Evolutionary conservation across 1,140 invertebrate species (phyloP).

Genomic region (Scaptodrosophila lebanonensis): DNA sequence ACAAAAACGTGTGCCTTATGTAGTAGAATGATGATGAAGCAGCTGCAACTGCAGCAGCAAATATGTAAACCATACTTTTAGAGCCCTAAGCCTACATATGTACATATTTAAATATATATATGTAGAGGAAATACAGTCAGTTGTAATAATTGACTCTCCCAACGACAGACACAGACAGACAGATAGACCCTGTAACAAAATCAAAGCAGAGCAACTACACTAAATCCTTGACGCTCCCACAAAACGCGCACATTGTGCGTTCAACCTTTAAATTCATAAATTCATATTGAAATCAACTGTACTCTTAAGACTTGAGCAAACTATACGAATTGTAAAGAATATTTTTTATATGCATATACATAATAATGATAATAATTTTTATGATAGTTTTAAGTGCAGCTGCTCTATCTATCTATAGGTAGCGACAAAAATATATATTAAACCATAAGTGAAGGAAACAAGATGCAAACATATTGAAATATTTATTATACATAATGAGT

Average conservation of each 20-base stretch:
- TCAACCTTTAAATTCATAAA: constrained; percentile 54
- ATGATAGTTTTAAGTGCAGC: constrained; percentile 27
- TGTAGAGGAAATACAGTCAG: constrained; percentile 54
- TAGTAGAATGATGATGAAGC: constrained; percentile 41
- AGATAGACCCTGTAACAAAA: constrained; percentile 8
- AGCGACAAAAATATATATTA: constrained; percentile 35
- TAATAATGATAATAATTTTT: constrained; percentile 44
- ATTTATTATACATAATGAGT: constrained; percentile 46
- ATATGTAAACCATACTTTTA: constrained; percentile 49
- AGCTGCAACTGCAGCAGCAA: constrained; percentile 32
- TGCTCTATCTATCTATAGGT: constrained; percentile 20
- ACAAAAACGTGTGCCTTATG: constrained; percentile 74
- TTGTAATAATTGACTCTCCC: constrained; percentile 61
- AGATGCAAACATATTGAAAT: constrained; percentile 30
- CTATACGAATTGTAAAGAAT: constrained; percentile 69
- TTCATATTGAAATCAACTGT: constrained; percentile 75
- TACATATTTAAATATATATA: constrained; percentile 29
- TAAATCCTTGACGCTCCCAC: constrained; percentile 7
- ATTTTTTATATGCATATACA: constrained; percentile 63
- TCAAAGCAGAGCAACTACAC: constrained; percentile 26
- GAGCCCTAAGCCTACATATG: constrained; percentile 16
- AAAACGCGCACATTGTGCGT: constrained; percentile 67
- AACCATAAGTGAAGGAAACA: constrained; percentile 34
- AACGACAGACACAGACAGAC: background rate
- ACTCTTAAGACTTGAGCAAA: constrained; percentile 69